Conservation (phyloP, 2,797 vertebrate genomes). For the Cossypha dichroa region DNA sequence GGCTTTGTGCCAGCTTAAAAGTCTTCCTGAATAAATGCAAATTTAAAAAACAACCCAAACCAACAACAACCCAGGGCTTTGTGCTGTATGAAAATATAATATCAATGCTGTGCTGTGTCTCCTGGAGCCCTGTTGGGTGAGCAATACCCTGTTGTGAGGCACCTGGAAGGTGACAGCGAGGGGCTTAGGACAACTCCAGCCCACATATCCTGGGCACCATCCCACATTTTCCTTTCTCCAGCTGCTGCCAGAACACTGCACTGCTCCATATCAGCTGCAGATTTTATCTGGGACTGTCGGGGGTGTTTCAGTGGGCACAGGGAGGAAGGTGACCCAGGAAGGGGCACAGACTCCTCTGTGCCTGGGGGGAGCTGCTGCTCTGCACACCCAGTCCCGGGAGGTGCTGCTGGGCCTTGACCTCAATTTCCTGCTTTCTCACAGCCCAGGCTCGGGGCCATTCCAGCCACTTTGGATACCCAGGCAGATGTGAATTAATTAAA, state of each 20-base stretch:
- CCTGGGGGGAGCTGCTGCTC: background rate
- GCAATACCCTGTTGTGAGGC: accelerated
- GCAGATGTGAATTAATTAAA: slow-evolving; percentile 26
- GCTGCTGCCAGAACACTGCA: background rate
- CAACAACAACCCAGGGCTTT: background rate
- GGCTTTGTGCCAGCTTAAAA: background rate
- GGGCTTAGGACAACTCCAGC: background rate
- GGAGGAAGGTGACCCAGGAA: background rate
- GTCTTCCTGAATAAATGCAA: background rate
- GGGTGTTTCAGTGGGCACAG: background rate
- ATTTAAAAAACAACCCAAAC: no score
- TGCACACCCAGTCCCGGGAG: background rate
- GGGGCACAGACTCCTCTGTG: background rate
- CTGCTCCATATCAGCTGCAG: background rate
- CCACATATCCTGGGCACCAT: accelerated
- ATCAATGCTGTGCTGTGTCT: background rate
- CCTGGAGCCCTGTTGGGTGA: background rate
- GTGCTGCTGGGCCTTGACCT: background rate
- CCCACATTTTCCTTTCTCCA: background rate
- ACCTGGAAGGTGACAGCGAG: background rate
- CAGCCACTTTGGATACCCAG: background rate
- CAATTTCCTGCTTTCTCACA: background rate
- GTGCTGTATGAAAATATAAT: background rate
- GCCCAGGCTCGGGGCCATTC: background rate
- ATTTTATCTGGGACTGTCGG: background rate